Evolutionary conservation across 2,113 vertebrate genomes (phyloP).

Genomic region (Lynx canadensis): DNA sequence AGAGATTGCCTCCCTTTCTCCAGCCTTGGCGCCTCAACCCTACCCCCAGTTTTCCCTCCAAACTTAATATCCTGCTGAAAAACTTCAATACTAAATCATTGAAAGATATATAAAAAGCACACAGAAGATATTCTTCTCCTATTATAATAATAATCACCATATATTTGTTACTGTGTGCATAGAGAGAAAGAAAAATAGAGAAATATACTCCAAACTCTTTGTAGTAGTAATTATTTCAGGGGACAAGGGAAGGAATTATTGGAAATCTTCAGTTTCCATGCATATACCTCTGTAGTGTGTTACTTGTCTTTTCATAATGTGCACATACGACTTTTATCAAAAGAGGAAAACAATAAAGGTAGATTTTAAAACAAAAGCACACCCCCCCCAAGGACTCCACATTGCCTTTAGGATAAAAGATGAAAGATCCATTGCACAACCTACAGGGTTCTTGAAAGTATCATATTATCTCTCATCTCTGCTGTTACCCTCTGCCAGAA

Average conservation of each 20-base stretch:
- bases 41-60: not conserved
- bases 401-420: not conserved
- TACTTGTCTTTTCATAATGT: not conserved
- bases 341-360: not conserved
- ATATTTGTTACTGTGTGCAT: not conserved
- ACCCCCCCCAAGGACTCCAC: not conserved
- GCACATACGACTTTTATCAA: not conserved
- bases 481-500: not conserved
- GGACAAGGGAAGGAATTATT: not conserved
- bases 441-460: not conserved
- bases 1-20: not conserved
- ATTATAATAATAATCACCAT: not conserved
- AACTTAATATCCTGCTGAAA: not conserved
- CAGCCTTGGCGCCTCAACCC: not conserved
- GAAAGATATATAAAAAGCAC: not conserved
- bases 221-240: not conserved
- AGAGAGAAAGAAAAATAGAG: conserved; percentile 19
- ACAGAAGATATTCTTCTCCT: not conserved
- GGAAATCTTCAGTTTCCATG: not conserved
- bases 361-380: conserved; percentile 12
- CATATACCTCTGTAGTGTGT: not conserved
- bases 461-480: not conserved
- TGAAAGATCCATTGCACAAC: not conserved
- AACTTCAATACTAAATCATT: not conserved
- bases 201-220: not conserved